Evolutionary conservation across 2,888 invertebrate genomes (phyloP).

Genomic region (Pasiphila rectangulata): DNA sequence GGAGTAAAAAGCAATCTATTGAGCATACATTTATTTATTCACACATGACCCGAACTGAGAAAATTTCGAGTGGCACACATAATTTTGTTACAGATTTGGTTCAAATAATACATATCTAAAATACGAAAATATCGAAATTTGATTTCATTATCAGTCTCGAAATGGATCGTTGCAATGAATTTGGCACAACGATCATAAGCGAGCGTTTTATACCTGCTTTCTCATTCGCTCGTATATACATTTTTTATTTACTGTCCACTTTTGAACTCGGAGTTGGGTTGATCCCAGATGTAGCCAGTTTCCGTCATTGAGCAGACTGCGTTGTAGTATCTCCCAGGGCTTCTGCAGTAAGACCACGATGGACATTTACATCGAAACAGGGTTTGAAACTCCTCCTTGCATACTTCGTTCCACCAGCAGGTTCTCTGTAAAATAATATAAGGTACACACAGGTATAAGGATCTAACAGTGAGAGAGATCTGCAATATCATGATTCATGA

Average conservation of each 20-base stretch:
- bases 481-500: no score
- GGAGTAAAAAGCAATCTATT: slow-evolving; percentile 47
- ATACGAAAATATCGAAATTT: slow-evolving; percentile 74
- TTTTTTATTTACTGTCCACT: slow-evolving; percentile 51
- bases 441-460: background rate
- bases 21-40: slow-evolving; percentile 59
- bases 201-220: slow-evolving; percentile 21
- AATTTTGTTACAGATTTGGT: slow-evolving; percentile 33
- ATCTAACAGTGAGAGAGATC: no score
- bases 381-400: slow-evolving; percentile 94
- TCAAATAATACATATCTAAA: slow-evolving; percentile 33
- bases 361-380: slow-evolving; percentile 94
- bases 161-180: slow-evolving; percentile 62
- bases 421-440: slow-evolving; percentile 83
- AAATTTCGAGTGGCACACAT: slow-evolving; percentile 44
- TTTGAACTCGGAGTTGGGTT: slow-evolving; percentile 81
- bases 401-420: slow-evolving; percentile 96
- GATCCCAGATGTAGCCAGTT: slow-evolving; percentile 94
- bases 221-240: slow-evolving; percentile 22
- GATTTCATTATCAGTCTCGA: slow-evolving; percentile 74
- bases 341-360: slow-evolving; percentile 92
- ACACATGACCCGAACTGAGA: slow-evolving; percentile 49
- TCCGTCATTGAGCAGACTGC: slow-evolving; percentile 94
- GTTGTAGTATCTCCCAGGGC: slow-evolving; percentile 93
- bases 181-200: slow-evolving; percentile 47